phyloP scores from a whole-genome alignment of 1,140 invertebrate species.

The Capitella teleta region DNA sequence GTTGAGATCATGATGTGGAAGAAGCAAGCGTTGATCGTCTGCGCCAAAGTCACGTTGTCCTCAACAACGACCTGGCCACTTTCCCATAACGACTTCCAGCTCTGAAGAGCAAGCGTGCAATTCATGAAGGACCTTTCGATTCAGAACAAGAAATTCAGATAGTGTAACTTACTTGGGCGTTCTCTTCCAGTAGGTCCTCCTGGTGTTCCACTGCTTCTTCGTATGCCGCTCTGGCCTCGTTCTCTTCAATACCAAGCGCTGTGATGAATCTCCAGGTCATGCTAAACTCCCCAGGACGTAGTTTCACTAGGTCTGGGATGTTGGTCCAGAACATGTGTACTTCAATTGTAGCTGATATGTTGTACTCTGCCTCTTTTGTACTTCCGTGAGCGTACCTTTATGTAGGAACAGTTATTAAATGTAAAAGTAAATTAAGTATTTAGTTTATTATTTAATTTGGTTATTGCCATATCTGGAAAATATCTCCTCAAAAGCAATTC shows the following conservation, averaged over 20 bases:
- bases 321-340: not conserved
- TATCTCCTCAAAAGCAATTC: no score
- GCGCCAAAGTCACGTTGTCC: not conserved
- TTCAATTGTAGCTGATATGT: no score
- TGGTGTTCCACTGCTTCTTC: not conserved
- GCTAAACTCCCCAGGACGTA: not conserved
- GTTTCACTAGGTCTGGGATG: not conserved
- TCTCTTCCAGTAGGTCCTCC: not conserved
- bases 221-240: not conserved
- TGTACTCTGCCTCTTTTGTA: no score
- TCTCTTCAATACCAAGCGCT: not conserved
- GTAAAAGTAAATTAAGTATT: no score
- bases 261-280: not conserved
- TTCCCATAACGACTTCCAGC: not conserved
- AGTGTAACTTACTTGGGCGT: no score
- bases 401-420: no score
- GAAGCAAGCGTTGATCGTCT: not conserved
- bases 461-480: no score
- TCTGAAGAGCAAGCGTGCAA: no score
- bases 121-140: no score
- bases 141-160: no score
- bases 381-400: no score
- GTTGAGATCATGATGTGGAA: conserved; percentile 2
- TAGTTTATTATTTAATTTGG: no score
- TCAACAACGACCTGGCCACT: not conserved